Evolutionary conservation across 2,888 invertebrate genomes (phyloP), one percentile per base, ranked within the genome.

Genomic region (Liopterus haemorrhoidalis): DNA sequence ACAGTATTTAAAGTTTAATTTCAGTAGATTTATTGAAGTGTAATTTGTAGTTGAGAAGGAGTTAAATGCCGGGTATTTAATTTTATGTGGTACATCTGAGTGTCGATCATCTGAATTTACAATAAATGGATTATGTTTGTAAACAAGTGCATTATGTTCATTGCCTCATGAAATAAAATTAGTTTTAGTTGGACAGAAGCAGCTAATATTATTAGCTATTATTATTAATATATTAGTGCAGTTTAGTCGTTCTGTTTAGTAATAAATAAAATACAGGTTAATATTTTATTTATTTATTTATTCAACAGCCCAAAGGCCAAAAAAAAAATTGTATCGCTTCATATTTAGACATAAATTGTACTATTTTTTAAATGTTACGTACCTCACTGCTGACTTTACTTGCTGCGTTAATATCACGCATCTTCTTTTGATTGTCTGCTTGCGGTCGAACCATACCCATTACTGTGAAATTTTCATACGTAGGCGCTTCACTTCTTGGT

Each of bases 401-500:
- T 9, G 27, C 15, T 6, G 38, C n/a, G 6, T 11, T n/a, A 27
- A 38, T 16, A 16, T 38, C 38, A 18, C 15, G 22, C 12, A 24
- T 18, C 19, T 38, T 53, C 49, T 3, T 31, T 40, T 4, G 46
- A 16, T n/a, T 16, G 5, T 59, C 61, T 2, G 58, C 58, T n/a
- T 61, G 59, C 6, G 59, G 57, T 40, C 58, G 54, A 46, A 66
- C 63, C 50, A 66, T 58, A 3, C 85, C 85, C 69, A 81, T 79
- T 53, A 86, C 71, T 54, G 78, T 75, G 37, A 85, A 81, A 36
- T 75, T 69, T 61, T 85, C 85, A 70, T 81, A 86, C 43, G 80
- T 72, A 2, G 80, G 76, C 21, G 81, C 76, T 54, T 86, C 85
- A 15, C 82, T 79, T 30, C 84, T 74, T 2, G 84, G 79, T 28